Percentiles rank a stretch among this genome's conserved stretches.
Evolutionary conservation across 1,140 invertebrate genomes (phyloP).

Genomic region (Zaprionus capensis): DNA sequence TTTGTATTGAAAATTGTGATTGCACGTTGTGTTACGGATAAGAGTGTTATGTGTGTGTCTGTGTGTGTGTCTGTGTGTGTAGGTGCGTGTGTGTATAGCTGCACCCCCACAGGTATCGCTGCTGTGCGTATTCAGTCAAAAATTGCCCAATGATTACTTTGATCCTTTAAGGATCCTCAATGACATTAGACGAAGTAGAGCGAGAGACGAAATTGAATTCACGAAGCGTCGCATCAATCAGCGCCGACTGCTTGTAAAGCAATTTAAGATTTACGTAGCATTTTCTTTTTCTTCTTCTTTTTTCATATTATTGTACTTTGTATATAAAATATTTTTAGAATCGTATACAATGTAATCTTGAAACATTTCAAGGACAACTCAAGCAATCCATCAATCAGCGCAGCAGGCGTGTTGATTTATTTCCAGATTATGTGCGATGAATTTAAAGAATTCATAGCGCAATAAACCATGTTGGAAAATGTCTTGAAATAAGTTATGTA

Average conservation of each 20-base stretch:
- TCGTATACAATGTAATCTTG: background rate
- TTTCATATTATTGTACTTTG: background rate
- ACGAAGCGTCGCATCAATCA: background rate
- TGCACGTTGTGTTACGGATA: constrained; percentile 43
- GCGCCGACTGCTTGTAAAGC: background rate
- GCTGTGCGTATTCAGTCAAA: constrained; percentile 5
- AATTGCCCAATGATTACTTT: constrained; percentile 7
- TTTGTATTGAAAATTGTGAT: constrained; percentile 59
- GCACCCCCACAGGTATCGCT: constrained; percentile 5
- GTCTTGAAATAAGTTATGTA: background rate
- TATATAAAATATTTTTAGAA: background rate
- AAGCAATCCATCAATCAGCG: background rate
- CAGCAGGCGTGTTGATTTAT: constrained; percentile 5
- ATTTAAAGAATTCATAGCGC: background rate
- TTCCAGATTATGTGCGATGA: background rate
- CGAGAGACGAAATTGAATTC: background rate
- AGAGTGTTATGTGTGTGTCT: constrained; percentile 23
- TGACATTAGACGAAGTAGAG: background rate
- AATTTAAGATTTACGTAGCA: background rate
- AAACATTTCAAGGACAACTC: background rate
- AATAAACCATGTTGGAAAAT: background rate
- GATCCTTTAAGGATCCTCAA: constrained; percentile 13
- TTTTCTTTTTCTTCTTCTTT: background rate
- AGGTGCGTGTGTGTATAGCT: background rate
- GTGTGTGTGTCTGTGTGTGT: constrained; percentile 2